phyloP scores from a whole-genome alignment of 2,888 invertebrate genomes.

The Polydesmus complanatus region DNA sequence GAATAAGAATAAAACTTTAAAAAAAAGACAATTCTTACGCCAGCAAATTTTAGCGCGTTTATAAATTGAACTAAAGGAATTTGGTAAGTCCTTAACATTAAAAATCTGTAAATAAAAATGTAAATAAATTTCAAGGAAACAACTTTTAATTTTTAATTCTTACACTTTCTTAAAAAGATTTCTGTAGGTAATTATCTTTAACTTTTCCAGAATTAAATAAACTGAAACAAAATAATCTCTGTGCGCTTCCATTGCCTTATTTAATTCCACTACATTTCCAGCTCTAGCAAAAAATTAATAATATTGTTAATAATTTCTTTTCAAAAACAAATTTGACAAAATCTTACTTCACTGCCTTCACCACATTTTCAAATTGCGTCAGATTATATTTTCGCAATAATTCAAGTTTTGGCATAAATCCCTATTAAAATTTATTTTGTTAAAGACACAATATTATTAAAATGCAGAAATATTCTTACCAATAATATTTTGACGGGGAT shows the following conservation, averaged over 20 bases:
- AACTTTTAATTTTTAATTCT: slow-evolving; percentile 25
- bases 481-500: slow-evolving; percentile 94
- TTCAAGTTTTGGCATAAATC: slow-evolving; percentile 74
- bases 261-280: slow-evolving; percentile 72
- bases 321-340: neutral
- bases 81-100: slow-evolving; percentile 50
- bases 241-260: slow-evolving; percentile 66
- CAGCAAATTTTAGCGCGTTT: slow-evolving; percentile 54
- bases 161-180: slow-evolving; percentile 89
- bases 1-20: neutral
- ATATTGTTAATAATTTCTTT: no score
- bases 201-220: slow-evolving; percentile 88
- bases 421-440: no score
- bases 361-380: slow-evolving; percentile 76
- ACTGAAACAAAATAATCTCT: slow-evolving; percentile 96
- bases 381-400: slow-evolving; percentile 80
- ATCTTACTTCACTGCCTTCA: slow-evolving; percentile 57
- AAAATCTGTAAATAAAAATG: slow-evolving; percentile 27
- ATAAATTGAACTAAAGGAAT: slow-evolving; percentile 74
- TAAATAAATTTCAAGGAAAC: neutral
- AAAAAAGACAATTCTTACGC: slow-evolving; percentile 25
- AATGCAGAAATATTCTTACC: slow-evolving; percentile 27
- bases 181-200: slow-evolving; percentile 86
- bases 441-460: slow-evolving; percentile 14
- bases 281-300: slow-evolving; percentile 35